Conservation (phyloP, 2,797 vertebrate species). For the Bucorvus abyssinicus region DNA sequence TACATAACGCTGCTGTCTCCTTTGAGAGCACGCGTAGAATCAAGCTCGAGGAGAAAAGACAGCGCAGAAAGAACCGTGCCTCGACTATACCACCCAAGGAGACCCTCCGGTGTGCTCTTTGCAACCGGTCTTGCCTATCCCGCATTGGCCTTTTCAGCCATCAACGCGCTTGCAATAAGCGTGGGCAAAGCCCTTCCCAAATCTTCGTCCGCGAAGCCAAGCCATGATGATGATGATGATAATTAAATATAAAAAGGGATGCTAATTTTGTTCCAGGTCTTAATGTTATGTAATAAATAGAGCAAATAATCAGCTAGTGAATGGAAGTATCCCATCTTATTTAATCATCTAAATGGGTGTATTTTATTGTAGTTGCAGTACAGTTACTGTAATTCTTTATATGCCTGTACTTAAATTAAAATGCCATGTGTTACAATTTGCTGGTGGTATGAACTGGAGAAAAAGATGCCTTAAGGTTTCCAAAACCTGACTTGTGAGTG, state of each 20-base stretch:
- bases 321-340: not conserved
- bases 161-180: no score
- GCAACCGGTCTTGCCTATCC: no score
- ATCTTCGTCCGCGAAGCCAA: no score
- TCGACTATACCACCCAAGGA: no score
- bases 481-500: not conserved
- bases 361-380: not conserved
- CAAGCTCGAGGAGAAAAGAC: no score
- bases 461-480: not conserved
- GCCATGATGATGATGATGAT: no score
- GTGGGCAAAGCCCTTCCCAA: no score
- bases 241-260: not conserved
- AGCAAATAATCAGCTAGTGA: not conserved
- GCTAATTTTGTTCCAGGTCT: not conserved
- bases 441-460: not conserved
- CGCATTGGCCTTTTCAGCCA: no score
- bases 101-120: no score
- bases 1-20: no score
- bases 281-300: not conserved
- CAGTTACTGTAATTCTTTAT: not conserved
- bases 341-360: not conserved
- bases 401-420: not conserved
- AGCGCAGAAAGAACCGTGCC: no score
- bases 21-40: no score
- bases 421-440: not conserved